Evolutionary conservation across 2,888 invertebrate species (phyloP).

Genomic region (Drosophila engyochracea): DNA sequence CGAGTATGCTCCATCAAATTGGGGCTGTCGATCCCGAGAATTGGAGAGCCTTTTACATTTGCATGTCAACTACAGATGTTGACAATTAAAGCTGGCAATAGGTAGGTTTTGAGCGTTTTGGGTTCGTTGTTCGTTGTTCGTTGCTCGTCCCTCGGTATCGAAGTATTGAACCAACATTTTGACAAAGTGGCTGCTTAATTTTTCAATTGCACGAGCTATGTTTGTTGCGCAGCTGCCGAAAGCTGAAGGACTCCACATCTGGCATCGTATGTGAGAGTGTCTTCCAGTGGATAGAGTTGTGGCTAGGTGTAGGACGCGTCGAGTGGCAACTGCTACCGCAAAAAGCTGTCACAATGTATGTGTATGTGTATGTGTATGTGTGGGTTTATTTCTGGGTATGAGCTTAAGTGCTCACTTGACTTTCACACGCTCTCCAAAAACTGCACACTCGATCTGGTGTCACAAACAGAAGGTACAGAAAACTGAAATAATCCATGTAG

Average conservation of each 20-base stretch:
- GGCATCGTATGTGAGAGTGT: conserved; percentile 19
- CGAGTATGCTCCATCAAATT: conserved; percentile 74
- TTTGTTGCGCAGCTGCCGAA: conserved; percentile 21
- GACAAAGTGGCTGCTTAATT: conserved; percentile 79
- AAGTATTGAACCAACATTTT: conserved; percentile 70
- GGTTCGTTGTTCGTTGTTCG: conserved; percentile 16
- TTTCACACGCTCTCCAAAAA: conserved; percentile 66
- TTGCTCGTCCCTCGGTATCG: background rate
- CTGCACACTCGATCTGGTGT: conserved; percentile 70
- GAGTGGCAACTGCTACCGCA: conserved; percentile 71
- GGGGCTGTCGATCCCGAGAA: conserved; percentile 16
- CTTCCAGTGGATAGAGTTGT: conserved; percentile 15
- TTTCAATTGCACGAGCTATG: conserved; percentile 65
- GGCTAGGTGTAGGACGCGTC: conserved; percentile 58
- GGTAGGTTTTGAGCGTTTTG: conserved; percentile 11
- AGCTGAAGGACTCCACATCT: conserved; percentile 12
- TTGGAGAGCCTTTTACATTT: conserved; percentile 69
- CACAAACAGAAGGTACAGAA: conserved; percentile 60
- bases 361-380: conserved; percentile 27
- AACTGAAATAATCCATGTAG: conserved; percentile 34
- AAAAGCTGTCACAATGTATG: conserved; percentile 60
- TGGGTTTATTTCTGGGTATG: conserved; percentile 20
- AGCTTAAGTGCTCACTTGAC: conserved; percentile 70
- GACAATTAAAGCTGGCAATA: conserved; percentile 72
- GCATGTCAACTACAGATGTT: conserved; percentile 74